Evolutionary conservation across 1,140 invertebrate genomes (phyloP).

Genomic region (Drosophila kepulauana): DNA sequence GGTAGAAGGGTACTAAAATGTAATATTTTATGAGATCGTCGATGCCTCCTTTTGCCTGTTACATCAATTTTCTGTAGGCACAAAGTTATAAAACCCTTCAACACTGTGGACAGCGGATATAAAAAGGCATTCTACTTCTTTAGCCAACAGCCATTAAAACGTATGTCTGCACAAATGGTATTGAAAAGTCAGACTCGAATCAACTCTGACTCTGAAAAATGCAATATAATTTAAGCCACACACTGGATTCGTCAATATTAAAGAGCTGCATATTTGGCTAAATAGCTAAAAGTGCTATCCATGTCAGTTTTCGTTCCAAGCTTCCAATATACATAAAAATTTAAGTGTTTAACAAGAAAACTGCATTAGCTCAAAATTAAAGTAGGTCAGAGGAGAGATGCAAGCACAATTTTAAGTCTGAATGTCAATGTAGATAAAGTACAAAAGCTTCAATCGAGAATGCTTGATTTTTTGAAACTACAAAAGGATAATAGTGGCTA

Average conservation of each 20-base stretch:
- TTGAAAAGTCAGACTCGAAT: slow-evolving; percentile 36
- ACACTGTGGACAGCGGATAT: no score
- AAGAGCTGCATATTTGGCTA: slow-evolving; percentile 55
- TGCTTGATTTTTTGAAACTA: no score
- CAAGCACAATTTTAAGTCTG: neutral
- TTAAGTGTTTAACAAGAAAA: slow-evolving; percentile 68
- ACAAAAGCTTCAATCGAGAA: no score
- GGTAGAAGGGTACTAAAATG: no score
- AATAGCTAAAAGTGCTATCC: slow-evolving; percentile 42
- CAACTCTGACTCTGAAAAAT: neutral
- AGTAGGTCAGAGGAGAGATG: neutral
- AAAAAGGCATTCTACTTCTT: no score
- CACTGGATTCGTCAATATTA: slow-evolving; percentile 1
- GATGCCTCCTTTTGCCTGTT: no score
- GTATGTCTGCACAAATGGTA: slow-evolving; percentile 27
- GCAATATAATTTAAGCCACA: slow-evolving; percentile 25
- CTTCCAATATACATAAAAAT: slow-evolving; percentile 46
- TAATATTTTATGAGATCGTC: no score
- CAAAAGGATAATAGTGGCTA: no score
- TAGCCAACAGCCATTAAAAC: no score
- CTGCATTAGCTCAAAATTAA: slow-evolving; percentile 57
- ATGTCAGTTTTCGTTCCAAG: slow-evolving; percentile 38
- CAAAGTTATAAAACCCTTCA: no score
- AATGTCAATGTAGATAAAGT: slow-evolving; percentile 45
- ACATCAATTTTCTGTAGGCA: no score